Evolutionary conservation across 1,140 invertebrate species (phyloP).

Genomic region (Mizuhopecten yessoensis): DNA sequence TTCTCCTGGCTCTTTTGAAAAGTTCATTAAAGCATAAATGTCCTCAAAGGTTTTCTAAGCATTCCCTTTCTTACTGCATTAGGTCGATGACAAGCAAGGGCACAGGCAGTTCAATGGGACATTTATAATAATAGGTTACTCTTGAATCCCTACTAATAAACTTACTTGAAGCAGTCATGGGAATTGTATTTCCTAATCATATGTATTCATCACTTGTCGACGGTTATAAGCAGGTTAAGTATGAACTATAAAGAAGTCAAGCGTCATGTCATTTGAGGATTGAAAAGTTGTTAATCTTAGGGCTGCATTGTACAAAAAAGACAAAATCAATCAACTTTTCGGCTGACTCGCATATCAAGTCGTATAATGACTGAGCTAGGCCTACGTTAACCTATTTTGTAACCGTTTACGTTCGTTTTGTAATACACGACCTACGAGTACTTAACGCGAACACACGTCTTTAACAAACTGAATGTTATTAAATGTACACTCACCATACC

Average conservation of each 20-base stretch:
- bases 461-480: too few species aligned
- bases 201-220: neutral
- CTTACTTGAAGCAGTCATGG: neutral
- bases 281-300: neutral
- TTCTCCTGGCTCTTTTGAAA: too few species aligned
- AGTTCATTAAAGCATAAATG: neutral
- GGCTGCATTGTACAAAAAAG: neutral
- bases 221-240: neutral
- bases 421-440: too few species aligned
- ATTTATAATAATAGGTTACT: neutral
- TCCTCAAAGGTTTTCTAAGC: neutral
- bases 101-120: neutral
- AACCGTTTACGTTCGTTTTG: too few species aligned
- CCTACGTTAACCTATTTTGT: too few species aligned
- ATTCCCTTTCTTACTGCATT: neutral
- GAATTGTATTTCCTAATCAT: neutral
- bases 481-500: too few species aligned
- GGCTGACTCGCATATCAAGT: neutral
- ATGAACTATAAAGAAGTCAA: neutral
- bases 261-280: neutral
- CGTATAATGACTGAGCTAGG: too few species aligned
- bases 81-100: neutral
- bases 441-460: too few species aligned
- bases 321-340: neutral
- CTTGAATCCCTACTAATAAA: constrained; percentile 25